Percentiles rank a stretch among this genome's conserved stretches.
phyloP scores from a whole-genome alignment of 2,113 vertebrate genomes.

The Colaptes auratus region DNA sequence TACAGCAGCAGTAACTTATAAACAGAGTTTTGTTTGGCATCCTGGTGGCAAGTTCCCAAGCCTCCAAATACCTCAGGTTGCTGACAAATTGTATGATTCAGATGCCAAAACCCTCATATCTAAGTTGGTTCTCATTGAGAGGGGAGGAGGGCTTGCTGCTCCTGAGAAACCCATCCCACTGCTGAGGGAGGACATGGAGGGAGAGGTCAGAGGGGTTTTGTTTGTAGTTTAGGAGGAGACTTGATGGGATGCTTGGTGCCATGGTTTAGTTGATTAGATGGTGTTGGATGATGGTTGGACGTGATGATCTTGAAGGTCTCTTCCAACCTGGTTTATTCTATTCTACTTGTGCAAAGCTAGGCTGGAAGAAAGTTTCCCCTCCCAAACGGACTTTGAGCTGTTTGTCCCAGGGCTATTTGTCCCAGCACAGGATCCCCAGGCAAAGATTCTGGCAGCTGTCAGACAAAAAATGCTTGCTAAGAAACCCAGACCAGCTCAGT shows the following conservation, averaged over 20 bases:
- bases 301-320: no score
- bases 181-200: background rate
- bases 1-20: background rate
- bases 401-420: background rate
- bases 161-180: background rate
- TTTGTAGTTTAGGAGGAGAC: background rate
- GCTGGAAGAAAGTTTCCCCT: background rate
- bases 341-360: background rate
- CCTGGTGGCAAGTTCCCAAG: background rate
- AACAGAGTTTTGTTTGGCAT: background rate
- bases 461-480: background rate
- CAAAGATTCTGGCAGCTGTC: background rate
- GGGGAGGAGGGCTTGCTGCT: background rate
- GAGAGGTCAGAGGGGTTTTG: background rate
- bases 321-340: no score
- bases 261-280: no score
- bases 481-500: background rate
- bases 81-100: background rate
- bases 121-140: background rate
- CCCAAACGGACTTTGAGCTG: background rate
- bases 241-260: no score
- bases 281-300: no score
- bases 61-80: background rate
- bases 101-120: background rate
- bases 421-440: background rate